Base-by-base conservation (phyloP, 1,140 invertebrate genomes). In the Vanessa atalanta region DNA sequence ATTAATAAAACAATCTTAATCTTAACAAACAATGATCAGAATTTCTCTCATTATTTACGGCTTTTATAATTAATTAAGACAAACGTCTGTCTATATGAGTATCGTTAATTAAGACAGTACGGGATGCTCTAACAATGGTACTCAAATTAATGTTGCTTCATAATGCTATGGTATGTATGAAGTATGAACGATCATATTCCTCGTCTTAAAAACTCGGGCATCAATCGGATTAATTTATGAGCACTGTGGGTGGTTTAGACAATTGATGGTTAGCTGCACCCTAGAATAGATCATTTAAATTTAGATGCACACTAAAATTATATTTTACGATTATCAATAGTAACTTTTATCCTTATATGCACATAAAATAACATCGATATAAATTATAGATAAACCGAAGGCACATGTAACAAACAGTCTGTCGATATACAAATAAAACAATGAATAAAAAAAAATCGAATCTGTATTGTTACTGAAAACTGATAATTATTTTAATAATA, bases 161-260 rank as follows among this genome's bases (percentile, higher is more conserved):
- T 74, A 72, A 31, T 47, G 72, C 26, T 31, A 68, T 37, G 47
- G 61, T 74, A 75, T 65, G 31, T 65, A 67, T 63, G 37, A 31
- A 47, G 16, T 60, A 72, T 47, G 37, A 67, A 51, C 65, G 20
- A 72, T 43, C 61, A 78, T 75, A 75, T 73, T 71, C 74, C 48
- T 66, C 31, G 75, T 72, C 73, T 77, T 75, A 72, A 78, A 77
- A 77, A 78, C 76, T 70, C 60, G 63, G 71, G 74, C 79, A 70
- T 83, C 87, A 85, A 88, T 86, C 82, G 80, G 76, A 88, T 83
- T 88, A 88, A 90, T 88, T 89, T 89, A 90, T 83, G 78, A 77
- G 64, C 82, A 50, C 80, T 76, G 82, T 86, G 87, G 88, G 87
- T 86, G 87, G 86, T 70, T 81, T 70, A 81, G 72, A 83, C 85